Conservation (phyloP, 2,888 invertebrate genomes). For the Acrocera orbiculus region DNA sequence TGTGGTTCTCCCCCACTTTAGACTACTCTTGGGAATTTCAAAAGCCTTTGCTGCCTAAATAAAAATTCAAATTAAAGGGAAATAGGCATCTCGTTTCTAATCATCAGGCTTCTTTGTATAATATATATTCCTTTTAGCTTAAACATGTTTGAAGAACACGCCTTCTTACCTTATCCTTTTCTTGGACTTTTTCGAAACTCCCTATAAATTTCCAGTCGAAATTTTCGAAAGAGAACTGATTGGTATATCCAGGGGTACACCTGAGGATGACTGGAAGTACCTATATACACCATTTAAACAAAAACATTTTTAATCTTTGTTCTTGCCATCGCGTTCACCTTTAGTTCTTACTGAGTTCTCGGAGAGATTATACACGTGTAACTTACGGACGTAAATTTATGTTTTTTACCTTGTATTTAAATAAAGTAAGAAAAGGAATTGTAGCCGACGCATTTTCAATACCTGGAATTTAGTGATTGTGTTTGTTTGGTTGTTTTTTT, state of each 20-base stretch:
- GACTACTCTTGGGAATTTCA: too few species aligned
- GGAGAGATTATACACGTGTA: constrained; percentile 23
- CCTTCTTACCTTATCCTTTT: neutral
- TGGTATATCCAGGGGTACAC: constrained; percentile 1
- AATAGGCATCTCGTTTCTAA: too few species aligned
- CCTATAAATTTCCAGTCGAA: constrained; percentile 2
- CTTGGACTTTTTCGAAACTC: neutral
- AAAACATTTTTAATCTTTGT: too few species aligned
- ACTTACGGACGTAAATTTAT: constrained; percentile 8
- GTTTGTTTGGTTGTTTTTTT: too few species aligned
- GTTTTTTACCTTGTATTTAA: too few species aligned
- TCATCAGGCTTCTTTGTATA: too few species aligned
- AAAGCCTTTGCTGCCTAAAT: too few species aligned
- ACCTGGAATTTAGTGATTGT: too few species aligned
- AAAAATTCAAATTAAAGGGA: too few species aligned
- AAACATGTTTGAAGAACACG: neutral
- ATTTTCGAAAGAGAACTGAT: neutral
- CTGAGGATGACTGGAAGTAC: constrained; percentile 19
- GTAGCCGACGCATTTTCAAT: too few species aligned
- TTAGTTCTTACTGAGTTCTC: constrained; percentile 32
- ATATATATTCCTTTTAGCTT: neutral
- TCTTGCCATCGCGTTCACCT: constrained; percentile 28
- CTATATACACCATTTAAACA: constrained; percentile 16
- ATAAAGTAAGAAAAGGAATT: too few species aligned
- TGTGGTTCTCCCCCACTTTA: too few species aligned